Evolutionary conservation across 1,140 invertebrate genomes (phyloP), one percentile per base, ranked within the genome.

Genomic region (Aphaenogaster rudis): DNA sequence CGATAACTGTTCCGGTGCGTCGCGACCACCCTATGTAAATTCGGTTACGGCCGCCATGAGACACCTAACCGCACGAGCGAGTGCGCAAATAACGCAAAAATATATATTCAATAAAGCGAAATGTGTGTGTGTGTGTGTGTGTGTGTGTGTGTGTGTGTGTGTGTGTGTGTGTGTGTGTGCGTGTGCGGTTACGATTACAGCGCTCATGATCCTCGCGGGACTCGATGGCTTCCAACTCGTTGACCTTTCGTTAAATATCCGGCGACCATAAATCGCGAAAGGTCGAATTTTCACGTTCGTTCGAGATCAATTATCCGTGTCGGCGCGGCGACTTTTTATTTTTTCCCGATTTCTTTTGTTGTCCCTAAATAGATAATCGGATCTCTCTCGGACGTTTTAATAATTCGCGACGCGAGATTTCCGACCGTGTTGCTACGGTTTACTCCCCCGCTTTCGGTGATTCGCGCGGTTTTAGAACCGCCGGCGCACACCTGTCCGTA

Each of bases 21-120:
- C 80, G 80, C 80, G 42, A 45, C 71, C 69, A 39, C 42, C 54
- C 80, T 61, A 76, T 84, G 54, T 84, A 84, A 84, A 84, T 84
- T 84, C 54, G 17, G 54, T 84, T 84, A 84, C 54, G 54, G 80
- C 13, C 80, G 80, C 69, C 80, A 74, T 63, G 80, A 84, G 80
- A 84, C 80, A 71, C 33, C 50, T 61, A 48, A 61, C 80, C 80
- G 69, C 54, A 57, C 61, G 80, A 33, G 50, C 80, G 42, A 76
- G 48, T 84, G 67, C 61, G 42, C 80, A 82, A 84, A 84, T 84
- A 74, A 76, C 57, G 54, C 80, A 84, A 71, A 61, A 63, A 76
- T 76, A 39, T 67, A 42, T 80, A 80, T 54, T 67, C 63, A 39
- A 80, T 80, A 52, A 67, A 80, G 78, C 45, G 36, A 66, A 63